Evolutionary conservation across 2,113 vertebrate species (phyloP).

Genomic region (Anser cygnoides): DNA sequence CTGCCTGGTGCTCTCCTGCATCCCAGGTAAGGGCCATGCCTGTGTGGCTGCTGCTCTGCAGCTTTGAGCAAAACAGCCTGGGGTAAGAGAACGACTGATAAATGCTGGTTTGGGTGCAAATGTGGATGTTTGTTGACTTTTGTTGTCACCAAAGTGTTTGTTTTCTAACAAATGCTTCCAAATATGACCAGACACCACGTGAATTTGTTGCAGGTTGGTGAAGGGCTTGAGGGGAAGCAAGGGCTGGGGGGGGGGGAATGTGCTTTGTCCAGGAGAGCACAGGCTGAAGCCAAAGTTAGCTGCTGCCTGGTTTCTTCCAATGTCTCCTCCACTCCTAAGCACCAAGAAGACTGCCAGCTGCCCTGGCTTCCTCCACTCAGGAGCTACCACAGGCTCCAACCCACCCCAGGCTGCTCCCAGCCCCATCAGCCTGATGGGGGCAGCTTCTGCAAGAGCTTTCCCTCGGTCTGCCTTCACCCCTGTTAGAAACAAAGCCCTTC

Average conservation of each 20-base stretch:
- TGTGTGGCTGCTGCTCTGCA: background rate
- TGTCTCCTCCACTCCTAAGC: background rate
- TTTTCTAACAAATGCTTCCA: background rate
- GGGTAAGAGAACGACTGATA: accelerated
- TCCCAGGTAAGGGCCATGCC: background rate
- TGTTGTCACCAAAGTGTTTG: background rate
- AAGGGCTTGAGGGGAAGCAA: too few relatives aligned
- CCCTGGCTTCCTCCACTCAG: background rate
- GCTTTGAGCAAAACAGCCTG: background rate
- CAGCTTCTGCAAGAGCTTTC: background rate
- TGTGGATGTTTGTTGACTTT: too few relatives aligned
- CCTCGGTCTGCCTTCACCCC: background rate
- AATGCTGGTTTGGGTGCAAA: background rate
- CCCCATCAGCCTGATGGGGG: background rate
- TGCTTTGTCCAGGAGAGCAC: accelerated
- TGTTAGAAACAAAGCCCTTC: background rate
- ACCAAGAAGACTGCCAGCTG: background rate
- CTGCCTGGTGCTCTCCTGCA: background rate
- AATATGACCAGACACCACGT: accelerated
- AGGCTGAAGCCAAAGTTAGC: background rate
- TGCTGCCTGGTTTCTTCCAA: background rate
- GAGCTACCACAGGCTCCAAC: accelerated
- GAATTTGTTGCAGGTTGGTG: background rate
- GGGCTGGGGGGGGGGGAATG: too few relatives aligned
- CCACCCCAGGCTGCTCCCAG: background rate